Percentiles rank a stretch among this genome's conserved stretches.
phyloP scores from a whole-genome alignment of 2,888 invertebrate genomes.

The Ennomos fuscantarius region DNA sequence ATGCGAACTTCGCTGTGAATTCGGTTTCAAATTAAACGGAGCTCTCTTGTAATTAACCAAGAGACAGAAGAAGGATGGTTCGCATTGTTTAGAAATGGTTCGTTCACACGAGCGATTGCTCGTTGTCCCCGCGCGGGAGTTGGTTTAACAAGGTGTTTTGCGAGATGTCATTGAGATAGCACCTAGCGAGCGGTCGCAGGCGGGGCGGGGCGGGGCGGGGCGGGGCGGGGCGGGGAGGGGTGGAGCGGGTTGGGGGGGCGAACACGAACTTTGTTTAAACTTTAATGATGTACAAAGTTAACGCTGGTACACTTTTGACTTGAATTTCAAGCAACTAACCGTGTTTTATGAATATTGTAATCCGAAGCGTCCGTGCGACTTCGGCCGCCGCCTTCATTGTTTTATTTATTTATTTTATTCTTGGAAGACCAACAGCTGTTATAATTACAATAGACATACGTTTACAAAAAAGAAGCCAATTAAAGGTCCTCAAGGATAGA shows the following conservation, averaged over 20 bases:
- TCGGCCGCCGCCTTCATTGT: too few relatives aligned
- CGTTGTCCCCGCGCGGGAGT: neutral
- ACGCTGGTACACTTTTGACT: conserved; percentile 33
- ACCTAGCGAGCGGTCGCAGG: conserved; percentile 1
- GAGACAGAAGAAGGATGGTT: too few relatives aligned
- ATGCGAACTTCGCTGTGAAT: neutral
- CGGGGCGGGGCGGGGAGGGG: neutral
- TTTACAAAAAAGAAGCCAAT: too few relatives aligned
- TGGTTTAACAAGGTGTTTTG: conserved; percentile 6
- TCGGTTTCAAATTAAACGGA: neutral
- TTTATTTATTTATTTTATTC: too few relatives aligned
- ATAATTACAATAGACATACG: too few relatives aligned
- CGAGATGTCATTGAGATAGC: conserved; percentile 15
- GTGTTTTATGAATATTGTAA: conserved; percentile 28
- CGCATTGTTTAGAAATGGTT: too few relatives aligned
- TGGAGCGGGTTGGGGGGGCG: conserved; percentile 2
- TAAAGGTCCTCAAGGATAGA: too few relatives aligned
- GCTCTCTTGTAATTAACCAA: neutral
- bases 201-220: neutral
- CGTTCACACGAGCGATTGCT: too few relatives aligned
- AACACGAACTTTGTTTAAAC: conserved; percentile 36
- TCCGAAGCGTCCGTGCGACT: too few relatives aligned
- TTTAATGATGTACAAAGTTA: conserved; percentile 40
- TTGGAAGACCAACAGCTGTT: too few relatives aligned
- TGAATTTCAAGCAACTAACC: conserved; percentile 28